These are phyloP conservation scores for Microcebus jonahi DNA, from an alignment of 2,113 vertebrate species.

Conservation along the genomic window DNA sequence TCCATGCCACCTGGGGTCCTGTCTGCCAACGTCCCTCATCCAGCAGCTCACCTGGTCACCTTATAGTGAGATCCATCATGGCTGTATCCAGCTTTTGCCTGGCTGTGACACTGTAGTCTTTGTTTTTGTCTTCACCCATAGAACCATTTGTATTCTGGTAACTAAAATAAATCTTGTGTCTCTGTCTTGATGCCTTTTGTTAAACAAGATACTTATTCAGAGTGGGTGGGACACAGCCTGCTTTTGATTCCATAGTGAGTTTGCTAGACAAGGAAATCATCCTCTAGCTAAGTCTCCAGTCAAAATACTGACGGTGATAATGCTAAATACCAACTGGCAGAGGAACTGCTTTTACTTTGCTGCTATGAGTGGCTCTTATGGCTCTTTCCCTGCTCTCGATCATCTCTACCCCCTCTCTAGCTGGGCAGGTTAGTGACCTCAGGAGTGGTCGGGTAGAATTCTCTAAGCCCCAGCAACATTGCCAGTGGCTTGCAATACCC, in stretches of 20 bases:
- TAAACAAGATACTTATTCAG: neutral
- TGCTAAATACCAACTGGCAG: neutral
- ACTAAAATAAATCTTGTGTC: neutral
- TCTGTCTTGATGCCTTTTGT: neutral
- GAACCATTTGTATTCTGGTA: neutral
- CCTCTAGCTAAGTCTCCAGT: neutral
- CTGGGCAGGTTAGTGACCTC: neutral
- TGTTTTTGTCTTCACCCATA: conserved; percentile 26
- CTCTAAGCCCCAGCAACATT: neutral
- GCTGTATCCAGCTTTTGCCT: neutral
- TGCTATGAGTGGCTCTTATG: neutral
- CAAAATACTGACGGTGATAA: neutral
- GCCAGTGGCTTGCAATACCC: neutral
- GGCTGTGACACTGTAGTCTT: neutral
- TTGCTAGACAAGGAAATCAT: neutral
- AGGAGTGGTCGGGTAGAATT: neutral
- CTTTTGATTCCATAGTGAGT: neutral
- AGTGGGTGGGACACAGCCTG: neutral
- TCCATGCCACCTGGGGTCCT: neutral
- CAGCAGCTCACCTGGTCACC: neutral
- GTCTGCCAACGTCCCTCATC: neutral
- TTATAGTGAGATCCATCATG: neutral
- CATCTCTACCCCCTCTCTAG: neutral
- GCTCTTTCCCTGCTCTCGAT: neutral
- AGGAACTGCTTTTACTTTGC: neutral